Evolutionary conservation across 2,797 vertebrate species (phyloP).

Genomic region (Anabacerthia variegaticeps): DNA sequence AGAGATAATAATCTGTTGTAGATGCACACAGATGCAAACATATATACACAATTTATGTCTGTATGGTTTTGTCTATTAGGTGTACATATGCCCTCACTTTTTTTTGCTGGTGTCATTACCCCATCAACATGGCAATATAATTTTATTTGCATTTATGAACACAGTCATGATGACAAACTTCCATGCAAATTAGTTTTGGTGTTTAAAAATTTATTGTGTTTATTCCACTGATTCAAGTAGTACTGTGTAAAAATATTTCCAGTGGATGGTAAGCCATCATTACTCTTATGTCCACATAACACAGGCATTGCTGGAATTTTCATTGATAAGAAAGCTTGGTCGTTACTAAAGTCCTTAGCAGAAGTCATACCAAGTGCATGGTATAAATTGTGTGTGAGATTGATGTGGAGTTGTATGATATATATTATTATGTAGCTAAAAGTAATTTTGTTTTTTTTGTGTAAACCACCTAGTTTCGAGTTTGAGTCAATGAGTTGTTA

Average conservation of each 20-base stretch:
- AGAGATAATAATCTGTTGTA: not conserved
- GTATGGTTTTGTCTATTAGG: not conserved
- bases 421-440: not conserved
- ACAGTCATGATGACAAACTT: not conserved
- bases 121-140: not conserved
- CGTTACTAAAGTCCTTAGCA: not conserved
- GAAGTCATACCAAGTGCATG: accelerated
- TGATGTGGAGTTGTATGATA: not conserved
- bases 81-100: accelerated
- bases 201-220: not conserved
- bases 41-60: not conserved
- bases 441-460: not conserved
- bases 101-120: not conserved
- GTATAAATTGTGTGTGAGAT: not conserved
- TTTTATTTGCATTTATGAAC: not conserved
- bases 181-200: not conserved
- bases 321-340: not conserved
- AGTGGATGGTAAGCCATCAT: not conserved
- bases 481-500: not conserved
- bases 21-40: accelerated
- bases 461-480: not conserved
- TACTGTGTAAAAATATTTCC: not conserved
- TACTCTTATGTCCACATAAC: not conserved
- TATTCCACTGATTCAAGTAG: not conserved
- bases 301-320: not conserved